Evolutionary conservation across 1,140 invertebrate species (phyloP), one percentile per base, ranked within the genome.

Genomic region (Brachystomella parvula): DNA sequence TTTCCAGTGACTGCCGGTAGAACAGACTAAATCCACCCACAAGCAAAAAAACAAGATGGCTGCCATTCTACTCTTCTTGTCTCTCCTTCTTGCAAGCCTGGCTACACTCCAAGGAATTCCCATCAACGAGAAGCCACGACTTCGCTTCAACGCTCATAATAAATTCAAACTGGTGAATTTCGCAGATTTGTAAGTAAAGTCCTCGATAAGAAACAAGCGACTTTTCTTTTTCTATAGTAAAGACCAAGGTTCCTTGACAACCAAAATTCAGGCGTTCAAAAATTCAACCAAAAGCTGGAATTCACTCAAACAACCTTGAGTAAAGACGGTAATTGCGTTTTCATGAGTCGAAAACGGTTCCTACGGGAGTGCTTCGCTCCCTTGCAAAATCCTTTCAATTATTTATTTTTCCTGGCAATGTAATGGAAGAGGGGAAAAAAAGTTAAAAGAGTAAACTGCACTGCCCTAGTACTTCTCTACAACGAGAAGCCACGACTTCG

Each of bases 91-190:
- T n/a, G n/a, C n/a, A n/a, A n/a, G n/a, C n/a, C n/a, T n/a, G n/a
- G n/a, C n/a, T n/a, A n/a, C n/a, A n/a, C n/a, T n/a, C n/a, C n/a
- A n/a, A n/a, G n/a, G n/a, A n/a, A n/a, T n/a, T n/a, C n/a, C n/a
- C n/a, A n/a, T n/a, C 1, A 28, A 0, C 30, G 56, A 47, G 0
- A 60, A 63, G 29, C 61, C 31, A 30, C 9, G n/a, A 62, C 31
- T 62, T 39, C 31, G 61, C 2, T 63, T 63, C 44, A 63, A 63
- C 49, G 17, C 9, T 12, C 47, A 63, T 53, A 44, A 44, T 21
- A 47, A 30, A 47, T 63, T 63, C 24, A 63, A 63, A 29, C 9
- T 63, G 26, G 31, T 63, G 3, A 63, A 63, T 33, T 63, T 63
- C 49, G 61, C 61, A 3, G 61, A 63, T 32, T 63, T 63, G 61